These are phyloP conservation scores for Drosophila demipolita DNA, from an alignment of 2,888 invertebrate genomes.

Conservation along the genomic window DNA sequence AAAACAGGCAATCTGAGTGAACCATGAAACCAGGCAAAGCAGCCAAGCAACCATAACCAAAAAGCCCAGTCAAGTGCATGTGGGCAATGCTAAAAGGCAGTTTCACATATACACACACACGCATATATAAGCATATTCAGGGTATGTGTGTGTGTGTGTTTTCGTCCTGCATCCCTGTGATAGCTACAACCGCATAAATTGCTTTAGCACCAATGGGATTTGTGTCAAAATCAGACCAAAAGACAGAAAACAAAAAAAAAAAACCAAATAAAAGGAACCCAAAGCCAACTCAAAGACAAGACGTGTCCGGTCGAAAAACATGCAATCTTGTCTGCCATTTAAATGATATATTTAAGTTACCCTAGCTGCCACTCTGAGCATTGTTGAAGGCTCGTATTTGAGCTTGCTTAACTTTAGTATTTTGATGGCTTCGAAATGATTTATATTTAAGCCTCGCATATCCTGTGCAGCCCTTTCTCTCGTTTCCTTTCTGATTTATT, in stretches of 20 bases:
- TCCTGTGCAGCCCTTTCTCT: not conserved
- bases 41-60: slow-evolving; percentile 66
- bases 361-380: slow-evolving; percentile 9
- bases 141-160: slow-evolving; percentile 8
- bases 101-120: slow-evolving; percentile 37
- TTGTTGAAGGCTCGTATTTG: not conserved
- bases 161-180: slow-evolving; percentile 28
- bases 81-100: slow-evolving; percentile 39
- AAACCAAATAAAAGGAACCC: not conserved
- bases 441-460: not conserved
- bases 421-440: slow-evolving; percentile 1
- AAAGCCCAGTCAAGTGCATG: slow-evolving; percentile 69
- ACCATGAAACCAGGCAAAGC: slow-evolving; percentile 24
- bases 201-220: slow-evolving; percentile 82
- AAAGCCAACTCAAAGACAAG: slow-evolving; percentile 65
- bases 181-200: slow-evolving; percentile 75
- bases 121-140: slow-evolving; percentile 14
- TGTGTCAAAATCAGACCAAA: slow-evolving; percentile 78
- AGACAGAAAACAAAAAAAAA: slow-evolving; percentile 3
- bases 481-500: not conserved
- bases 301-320: slow-evolving; percentile 32
- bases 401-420: not conserved
- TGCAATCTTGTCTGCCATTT: slow-evolving; percentile 2
- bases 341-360: slow-evolving; percentile 30
- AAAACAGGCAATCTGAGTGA: slow-evolving; percentile 34